A percentile compares a stretch with the other conserved stretches of the same genome.
phyloP scores from a whole-genome alignment of 2,113 vertebrate genomes.

The Sula dactylatra region DNA sequence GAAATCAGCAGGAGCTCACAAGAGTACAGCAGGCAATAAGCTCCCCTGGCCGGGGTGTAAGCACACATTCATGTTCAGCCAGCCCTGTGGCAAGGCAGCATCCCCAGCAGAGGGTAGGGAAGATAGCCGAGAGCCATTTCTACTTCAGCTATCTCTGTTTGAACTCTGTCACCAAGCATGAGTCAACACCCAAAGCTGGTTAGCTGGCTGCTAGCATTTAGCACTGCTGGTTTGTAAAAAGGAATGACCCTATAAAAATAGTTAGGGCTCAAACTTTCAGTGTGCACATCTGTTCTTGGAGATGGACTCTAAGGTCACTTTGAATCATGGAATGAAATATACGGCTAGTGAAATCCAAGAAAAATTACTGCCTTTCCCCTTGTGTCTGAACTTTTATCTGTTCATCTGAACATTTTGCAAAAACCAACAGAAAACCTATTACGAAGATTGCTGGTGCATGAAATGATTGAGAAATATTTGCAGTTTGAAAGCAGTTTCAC shows the following conservation, averaged over 20 bases:
- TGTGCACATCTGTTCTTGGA: background rate
- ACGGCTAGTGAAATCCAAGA: slow-evolving; percentile 11
- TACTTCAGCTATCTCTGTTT: background rate
- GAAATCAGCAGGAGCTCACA: background rate
- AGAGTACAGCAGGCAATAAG: background rate
- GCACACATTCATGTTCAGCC: background rate
- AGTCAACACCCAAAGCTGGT: background rate
- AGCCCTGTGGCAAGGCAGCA: background rate
- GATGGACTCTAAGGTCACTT: background rate
- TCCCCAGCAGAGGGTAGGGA: background rate
- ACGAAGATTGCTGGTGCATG: slow-evolving; percentile 71
- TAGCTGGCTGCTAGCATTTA: background rate
- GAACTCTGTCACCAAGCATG: slow-evolving; percentile 7
- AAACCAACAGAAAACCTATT: slow-evolving; percentile 60
- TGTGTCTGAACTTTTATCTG: slow-evolving; percentile 42
- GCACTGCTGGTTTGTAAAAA: background rate
- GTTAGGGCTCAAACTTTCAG: background rate
- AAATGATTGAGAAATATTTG: slow-evolving; percentile 79
- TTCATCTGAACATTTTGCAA: slow-evolving; percentile 57
- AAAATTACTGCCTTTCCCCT: background rate
- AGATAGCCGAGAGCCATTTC: background rate
- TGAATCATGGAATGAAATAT: background rate
- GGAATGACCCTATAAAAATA: background rate
- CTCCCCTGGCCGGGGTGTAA: background rate
- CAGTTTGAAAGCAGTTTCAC: slow-evolving; percentile 76